Base-by-base conservation (phyloP, 2,888 invertebrate genomes). In the Pseudococcus jackbeardsleyi region DNA sequence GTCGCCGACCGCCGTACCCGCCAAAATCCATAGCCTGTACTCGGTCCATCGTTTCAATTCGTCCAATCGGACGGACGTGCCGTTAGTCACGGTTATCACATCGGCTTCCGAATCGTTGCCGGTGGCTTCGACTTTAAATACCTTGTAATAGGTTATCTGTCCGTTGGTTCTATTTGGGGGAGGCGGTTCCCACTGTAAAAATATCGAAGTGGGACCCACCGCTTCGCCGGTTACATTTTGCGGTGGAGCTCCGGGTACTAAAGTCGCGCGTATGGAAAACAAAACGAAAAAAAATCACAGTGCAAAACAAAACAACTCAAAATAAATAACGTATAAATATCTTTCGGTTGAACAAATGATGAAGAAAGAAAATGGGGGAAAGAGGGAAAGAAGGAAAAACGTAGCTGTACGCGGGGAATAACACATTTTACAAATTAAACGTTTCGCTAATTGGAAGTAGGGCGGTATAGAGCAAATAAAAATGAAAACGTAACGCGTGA, bases 161-260 rank as follows among this genome's bases (percentile, higher is more conserved):
- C 98, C 99, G 93, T 98, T 97, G 92, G 96, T 96, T 90, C 96
- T 94, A 92, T 97, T 96, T 90, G 95, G 95, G 86, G 97, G 96
- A 90, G 99, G 99, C 91, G 98, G 97, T 91, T 95, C 94, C 99
- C 99, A 99, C 91, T 94, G 94, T 91, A 99, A 96, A 91, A 95
- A 94, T 91, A 99, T 95, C 90, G 96, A 95, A 90, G 96, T 97
- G 90, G 98, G 96, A 92, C 96, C 96, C 92, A 95, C 94, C 91
- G 98, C 95, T 92, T 94, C 94, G 90, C 96, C 98, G 90, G 95
- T 95, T 92, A 99, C 97, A 93, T 98, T 97, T 94, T 95, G 95
- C 91, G 99, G 99, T 91, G 99, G 97, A 91, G 97, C 98, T 93
- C 97, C 97, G 91, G 99, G 99, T 93, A 98, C 99, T 99, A 87